Percentiles rank a stretch among this genome's conserved stretches.
These are phyloP conservation scores for Zygogramma bicolorata DNA, from an alignment of 2,888 invertebrate genomes.

Conservation along the genomic window DNA sequence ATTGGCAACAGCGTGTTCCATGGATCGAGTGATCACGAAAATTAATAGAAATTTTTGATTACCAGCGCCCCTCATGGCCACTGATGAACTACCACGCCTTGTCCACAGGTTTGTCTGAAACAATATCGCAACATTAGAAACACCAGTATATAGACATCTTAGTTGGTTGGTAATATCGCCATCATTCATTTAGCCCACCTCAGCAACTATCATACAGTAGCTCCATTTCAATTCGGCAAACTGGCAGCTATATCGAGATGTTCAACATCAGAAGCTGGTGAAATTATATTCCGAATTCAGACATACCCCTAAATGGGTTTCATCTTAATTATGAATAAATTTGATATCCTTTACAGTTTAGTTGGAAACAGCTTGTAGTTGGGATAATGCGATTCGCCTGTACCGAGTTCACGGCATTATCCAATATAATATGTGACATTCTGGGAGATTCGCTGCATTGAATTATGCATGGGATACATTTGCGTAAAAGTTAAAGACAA, in stretches of 20 bases:
- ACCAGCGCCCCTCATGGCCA: too few species aligned
- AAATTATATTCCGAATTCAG: conserved; percentile 31
- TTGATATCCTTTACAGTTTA: conserved; percentile 42
- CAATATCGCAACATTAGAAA: too few species aligned
- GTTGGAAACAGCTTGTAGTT: conserved; percentile 33
- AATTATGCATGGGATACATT: conserved; percentile 55
- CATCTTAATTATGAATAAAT: conserved; percentile 44
- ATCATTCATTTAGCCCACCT: neutral
- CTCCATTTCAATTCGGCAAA: conserved; percentile 1
- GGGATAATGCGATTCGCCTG: conserved; percentile 37
- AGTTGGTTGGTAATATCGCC: neutral
- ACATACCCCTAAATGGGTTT: conserved; percentile 33
- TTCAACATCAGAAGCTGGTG: conserved; percentile 28
- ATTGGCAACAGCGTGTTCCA: too few species aligned
- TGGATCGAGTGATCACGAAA: too few species aligned
- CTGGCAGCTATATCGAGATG: conserved; percentile 5
- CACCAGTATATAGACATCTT: too few species aligned
- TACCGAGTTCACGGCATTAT: conserved; percentile 49
- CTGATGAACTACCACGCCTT: too few species aligned
- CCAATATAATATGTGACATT: conserved; percentile 53
- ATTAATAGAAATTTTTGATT: too few species aligned
- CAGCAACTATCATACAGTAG: neutral
- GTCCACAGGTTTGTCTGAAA: too few species aligned
- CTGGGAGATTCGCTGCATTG: conserved; percentile 50
- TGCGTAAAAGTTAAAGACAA: conserved; percentile 43